phyloP scores from a whole-genome alignment of 2,888 invertebrate species.

The Odontocerum albicorne region DNA sequence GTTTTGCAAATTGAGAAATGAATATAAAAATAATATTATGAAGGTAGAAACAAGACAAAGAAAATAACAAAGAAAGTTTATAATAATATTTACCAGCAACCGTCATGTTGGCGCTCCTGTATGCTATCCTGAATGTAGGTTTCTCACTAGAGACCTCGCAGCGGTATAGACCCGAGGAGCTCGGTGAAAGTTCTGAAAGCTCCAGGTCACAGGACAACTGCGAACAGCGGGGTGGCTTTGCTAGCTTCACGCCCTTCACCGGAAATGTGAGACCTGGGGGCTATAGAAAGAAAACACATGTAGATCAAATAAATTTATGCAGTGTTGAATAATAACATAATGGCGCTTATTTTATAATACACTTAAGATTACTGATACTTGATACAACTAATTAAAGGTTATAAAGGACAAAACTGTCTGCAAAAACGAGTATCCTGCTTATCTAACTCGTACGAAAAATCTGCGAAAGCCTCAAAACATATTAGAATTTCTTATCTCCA shows the following conservation, averaged over 20 bases:
- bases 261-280: conserved; percentile 30
- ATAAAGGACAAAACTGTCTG: no score
- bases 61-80: neutral
- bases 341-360: no score
- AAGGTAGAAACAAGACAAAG: neutral
- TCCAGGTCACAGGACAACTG: conserved; percentile 44
- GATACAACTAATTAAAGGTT: no score
- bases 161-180: conserved; percentile 49
- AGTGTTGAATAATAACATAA: no score
- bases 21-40: neutral
- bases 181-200: conserved; percentile 44
- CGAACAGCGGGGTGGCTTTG: conserved; percentile 40
- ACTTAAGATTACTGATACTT: no score
- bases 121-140: conserved; percentile 51
- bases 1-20: no score
- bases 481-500: no score
- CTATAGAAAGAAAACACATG: conserved; percentile 16
- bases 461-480: no score
- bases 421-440: no score
- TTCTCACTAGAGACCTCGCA: conserved; percentile 59
- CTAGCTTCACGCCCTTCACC: conserved; percentile 30
- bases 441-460: no score
- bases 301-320: neutral
- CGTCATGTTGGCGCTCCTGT: conserved; percentile 50
- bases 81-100: conserved; percentile 47